phyloP scores from a whole-genome alignment of 2,797 vertebrate species.

The Leucoraja ocellata region DNA sequence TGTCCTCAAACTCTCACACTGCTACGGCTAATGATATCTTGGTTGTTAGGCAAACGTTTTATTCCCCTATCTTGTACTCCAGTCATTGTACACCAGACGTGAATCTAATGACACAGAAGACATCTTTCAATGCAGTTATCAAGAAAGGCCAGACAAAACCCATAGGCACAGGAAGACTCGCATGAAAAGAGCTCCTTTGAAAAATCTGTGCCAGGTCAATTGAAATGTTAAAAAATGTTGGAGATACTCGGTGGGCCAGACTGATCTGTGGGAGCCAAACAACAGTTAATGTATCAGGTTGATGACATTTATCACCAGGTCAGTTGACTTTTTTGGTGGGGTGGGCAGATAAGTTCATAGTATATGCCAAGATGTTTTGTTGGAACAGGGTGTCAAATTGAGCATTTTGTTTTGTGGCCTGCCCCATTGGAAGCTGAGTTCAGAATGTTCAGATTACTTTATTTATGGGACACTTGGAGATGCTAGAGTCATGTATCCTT shows the following conservation, averaged over 20 bases:
- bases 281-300: no score
- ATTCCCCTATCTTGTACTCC: background rate
- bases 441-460: background rate
- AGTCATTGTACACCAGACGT: background rate
- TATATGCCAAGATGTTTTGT: background rate
- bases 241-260: no score
- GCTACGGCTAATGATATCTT: background rate
- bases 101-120: background rate
- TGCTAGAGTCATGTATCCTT: background rate
- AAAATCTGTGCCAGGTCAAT: no score
- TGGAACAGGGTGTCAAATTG: background rate
- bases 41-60: background rate
- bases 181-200: background rate
- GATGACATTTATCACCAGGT: background rate
- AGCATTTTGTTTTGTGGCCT: background rate
- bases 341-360: background rate
- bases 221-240: no score
- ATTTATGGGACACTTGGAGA: background rate
- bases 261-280: no score
- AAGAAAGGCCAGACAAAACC: background rate
- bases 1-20: background rate
- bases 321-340: background rate
- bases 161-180: background rate
- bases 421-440: background rate
- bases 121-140: background rate